These are phyloP conservation scores for Ancistrus triradiatus DNA, from an alignment of 2,113 vertebrate genomes.

Conservation along the genomic window DNA sequence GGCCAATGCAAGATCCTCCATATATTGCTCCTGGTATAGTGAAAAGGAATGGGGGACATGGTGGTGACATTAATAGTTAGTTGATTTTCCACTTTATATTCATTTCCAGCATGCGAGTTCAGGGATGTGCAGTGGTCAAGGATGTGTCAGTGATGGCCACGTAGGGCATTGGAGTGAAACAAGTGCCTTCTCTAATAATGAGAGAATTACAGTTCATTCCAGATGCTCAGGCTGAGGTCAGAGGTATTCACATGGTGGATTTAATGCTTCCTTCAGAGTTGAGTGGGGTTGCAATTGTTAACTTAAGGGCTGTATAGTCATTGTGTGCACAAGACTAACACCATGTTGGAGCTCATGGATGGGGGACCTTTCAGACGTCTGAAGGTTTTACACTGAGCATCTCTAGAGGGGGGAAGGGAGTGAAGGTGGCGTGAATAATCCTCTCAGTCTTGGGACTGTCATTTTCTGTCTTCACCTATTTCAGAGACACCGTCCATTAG, in stretches of 20 bases:
- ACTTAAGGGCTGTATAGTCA: conserved; percentile 56
- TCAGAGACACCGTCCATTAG: conserved; percentile 66
- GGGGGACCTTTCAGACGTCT: too few species aligned
- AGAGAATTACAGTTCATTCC: conserved; percentile 51
- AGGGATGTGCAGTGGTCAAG: conserved; percentile 27
- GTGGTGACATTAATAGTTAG: conserved; percentile 30
- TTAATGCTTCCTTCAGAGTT: conserved; percentile 49
- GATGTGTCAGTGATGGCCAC: conserved; percentile 36
- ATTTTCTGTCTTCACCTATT: conserved; percentile 39
- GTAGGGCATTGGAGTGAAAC: conserved; percentile 41
- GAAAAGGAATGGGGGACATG: conserved; percentile 36
- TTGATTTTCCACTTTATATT: conserved; percentile 33
- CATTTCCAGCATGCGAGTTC: conserved; percentile 51
- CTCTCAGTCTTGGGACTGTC: conserved; percentile 51
- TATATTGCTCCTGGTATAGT: conserved; percentile 35
- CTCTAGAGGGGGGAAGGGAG: not conserved
- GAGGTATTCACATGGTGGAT: conserved; percentile 47
- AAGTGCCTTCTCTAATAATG: conserved; percentile 52
- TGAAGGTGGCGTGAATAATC: conserved; percentile 47
- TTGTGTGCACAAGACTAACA: conserved; percentile 58
- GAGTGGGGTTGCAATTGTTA: conserved; percentile 57
- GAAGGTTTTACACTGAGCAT: too few species aligned
- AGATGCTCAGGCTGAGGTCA: conserved; percentile 46
- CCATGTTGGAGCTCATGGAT: conserved; percentile 11
- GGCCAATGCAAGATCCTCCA: conserved; percentile 40